A percentile compares a stretch with the other conserved stretches of the same genome.
Conservation (phyloP, 2,797 vertebrate species). For the Chrosomus eos region DNA sequence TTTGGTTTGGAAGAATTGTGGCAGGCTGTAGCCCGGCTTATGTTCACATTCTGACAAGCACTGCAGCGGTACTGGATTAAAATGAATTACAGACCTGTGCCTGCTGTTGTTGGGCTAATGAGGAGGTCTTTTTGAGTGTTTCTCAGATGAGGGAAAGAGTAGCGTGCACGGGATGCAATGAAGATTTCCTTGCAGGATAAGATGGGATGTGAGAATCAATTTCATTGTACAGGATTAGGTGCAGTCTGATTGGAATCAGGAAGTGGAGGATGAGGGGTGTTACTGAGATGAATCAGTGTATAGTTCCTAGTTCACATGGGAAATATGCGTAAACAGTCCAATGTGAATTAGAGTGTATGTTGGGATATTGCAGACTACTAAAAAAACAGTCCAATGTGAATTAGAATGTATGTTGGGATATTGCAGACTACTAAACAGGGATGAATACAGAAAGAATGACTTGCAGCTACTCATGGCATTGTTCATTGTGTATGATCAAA, state of each 20-base stretch:
- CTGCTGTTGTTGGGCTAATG: slow-evolving; percentile 14
- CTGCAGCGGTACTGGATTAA: slow-evolving; percentile 32
- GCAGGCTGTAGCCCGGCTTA: slow-evolving; percentile 21
- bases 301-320: background rate
- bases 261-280: too few species aligned
- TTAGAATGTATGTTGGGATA: background rate
- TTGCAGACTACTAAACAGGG: background rate
- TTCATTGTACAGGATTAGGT: slow-evolving; percentile 29
- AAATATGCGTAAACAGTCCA: background rate
- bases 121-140: slow-evolving; percentile 19
- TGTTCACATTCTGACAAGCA: slow-evolving; percentile 24
- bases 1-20: slow-evolving; percentile 48
- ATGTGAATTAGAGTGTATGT: background rate
- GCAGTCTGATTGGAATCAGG: slow-evolving; percentile 4
- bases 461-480: background rate
- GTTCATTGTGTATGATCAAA: background rate
- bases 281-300: background rate
- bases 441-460: slow-evolving; percentile 1
- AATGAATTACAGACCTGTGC: slow-evolving; percentile 22
- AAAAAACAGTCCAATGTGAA: background rate
- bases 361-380: background rate
- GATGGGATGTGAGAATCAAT: slow-evolving; percentile 8
- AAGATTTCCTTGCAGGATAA: slow-evolving; percentile 26
- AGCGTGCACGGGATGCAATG: background rate
- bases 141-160: slow-evolving; percentile 19